phyloP scores from a whole-genome alignment of 2,113 vertebrate genomes.

The Thoracochromis brauschi region DNA sequence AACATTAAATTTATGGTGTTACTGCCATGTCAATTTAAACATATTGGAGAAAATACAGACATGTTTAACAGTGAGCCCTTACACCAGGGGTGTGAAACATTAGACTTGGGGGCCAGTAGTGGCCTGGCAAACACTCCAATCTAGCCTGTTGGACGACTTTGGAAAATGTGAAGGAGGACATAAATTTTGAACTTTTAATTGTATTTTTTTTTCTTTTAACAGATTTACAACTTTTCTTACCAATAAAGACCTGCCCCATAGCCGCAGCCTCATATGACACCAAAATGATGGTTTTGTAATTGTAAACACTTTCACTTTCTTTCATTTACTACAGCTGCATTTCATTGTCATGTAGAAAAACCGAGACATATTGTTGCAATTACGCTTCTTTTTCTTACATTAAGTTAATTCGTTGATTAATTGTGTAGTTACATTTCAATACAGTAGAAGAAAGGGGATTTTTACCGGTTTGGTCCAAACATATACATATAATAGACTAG shows the following conservation, averaged over 20 bases:
- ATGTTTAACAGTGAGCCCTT: not conserved
- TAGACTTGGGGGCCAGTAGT: not conserved
- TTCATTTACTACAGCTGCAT: not conserved
- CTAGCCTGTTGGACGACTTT: fast-evolving
- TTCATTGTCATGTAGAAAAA: not conserved
- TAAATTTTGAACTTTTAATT: fast-evolving
- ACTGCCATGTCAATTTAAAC: not conserved
- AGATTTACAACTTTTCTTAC: not conserved
- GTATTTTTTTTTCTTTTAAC: not conserved
- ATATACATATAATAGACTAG: not conserved
- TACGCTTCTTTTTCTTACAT: not conserved
- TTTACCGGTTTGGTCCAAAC: not conserved
- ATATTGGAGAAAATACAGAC: not conserved
- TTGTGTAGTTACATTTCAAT: not conserved
- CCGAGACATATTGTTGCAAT: not conserved
- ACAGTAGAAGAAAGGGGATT: not conserved
- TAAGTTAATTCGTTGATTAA: not conserved
- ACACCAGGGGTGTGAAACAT: not conserved
- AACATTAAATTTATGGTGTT: not conserved
- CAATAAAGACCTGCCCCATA: not conserved
- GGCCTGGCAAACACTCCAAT: not conserved
- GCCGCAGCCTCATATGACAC: not conserved
- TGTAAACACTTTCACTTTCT: not conserved
- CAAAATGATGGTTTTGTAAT: not conserved
- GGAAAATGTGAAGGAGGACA: not conserved